Evolutionary conservation across 2,888 invertebrate genomes (phyloP).

Genomic region (Mimumesa dahlbomi): DNA sequence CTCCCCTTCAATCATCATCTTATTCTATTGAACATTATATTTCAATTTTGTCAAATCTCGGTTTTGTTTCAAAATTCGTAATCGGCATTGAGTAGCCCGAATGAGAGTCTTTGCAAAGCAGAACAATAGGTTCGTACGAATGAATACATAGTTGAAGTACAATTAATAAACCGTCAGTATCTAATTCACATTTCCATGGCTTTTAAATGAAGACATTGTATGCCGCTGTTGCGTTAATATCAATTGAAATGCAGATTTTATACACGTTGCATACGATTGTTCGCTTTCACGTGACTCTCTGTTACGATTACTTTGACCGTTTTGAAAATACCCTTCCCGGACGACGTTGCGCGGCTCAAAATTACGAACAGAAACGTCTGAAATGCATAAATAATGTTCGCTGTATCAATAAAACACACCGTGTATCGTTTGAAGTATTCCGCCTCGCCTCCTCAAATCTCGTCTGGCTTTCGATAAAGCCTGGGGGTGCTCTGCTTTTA

Average conservation of each 20-base stretch:
- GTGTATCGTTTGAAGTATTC: conserved; percentile 33
- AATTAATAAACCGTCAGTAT: conserved; percentile 48
- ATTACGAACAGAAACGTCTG: conserved; percentile 15
- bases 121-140: conserved; percentile 47
- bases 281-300: too few species aligned
- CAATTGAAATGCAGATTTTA: too few species aligned
- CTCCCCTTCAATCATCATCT: too few species aligned
- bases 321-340: too few species aligned
- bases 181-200: neutral
- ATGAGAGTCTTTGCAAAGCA: conserved; percentile 33
- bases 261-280: too few species aligned
- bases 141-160: conserved; percentile 49
- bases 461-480: conserved; percentile 53
- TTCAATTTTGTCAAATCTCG: too few species aligned
- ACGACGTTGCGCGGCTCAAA: neutral
- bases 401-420: conserved; percentile 45
- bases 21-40: too few species aligned
- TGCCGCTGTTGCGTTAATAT: too few species aligned
- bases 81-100: too few species aligned
- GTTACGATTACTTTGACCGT: too few species aligned
- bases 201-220: neutral
- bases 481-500: conserved; percentile 39
- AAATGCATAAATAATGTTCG: conserved; percentile 23
- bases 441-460: conserved; percentile 58
- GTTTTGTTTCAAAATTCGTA: too few species aligned